Evolutionary conservation across 2,113 vertebrate genomes (phyloP).

Genomic region (Lutjanus erythropterus): DNA sequence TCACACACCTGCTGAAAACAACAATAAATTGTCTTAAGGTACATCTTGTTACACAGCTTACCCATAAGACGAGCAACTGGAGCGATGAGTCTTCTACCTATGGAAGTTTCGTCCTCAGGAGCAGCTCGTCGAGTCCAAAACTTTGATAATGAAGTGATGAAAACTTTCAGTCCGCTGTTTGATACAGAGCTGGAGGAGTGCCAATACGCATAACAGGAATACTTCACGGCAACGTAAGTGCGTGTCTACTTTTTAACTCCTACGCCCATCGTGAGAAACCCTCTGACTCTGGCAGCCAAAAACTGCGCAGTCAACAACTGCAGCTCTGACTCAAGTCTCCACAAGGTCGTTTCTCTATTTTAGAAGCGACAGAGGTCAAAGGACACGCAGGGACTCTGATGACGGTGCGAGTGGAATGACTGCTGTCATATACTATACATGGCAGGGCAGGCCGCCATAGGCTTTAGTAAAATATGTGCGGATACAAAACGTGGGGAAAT

Average conservation of each 20-base stretch:
- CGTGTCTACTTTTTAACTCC: background rate
- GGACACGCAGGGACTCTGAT: slow-evolving; percentile 35
- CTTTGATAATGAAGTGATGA: background rate
- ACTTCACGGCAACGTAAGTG: background rate
- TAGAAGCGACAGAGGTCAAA: slow-evolving; percentile 72
- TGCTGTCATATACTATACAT: slow-evolving; percentile 54
- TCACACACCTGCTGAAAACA: no score
- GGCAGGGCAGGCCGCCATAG: slow-evolving; percentile 2
- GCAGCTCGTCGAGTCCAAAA: background rate
- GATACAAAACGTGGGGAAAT: slow-evolving; percentile 12
- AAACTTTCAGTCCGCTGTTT: background rate
- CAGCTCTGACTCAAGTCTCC: slow-evolving; percentile 43
- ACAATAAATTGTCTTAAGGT: background rate
- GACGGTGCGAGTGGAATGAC: slow-evolving; percentile 32
- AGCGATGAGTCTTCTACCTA: slow-evolving; percentile 10
- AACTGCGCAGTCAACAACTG: slow-evolving; percentile 63
- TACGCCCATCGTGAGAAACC: background rate
- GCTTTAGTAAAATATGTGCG: background rate
- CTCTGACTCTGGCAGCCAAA: slow-evolving; percentile 49
- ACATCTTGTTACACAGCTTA: slow-evolving; percentile 28
- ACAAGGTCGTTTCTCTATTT: slow-evolving; percentile 74
- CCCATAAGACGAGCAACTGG: slow-evolving; percentile 35
- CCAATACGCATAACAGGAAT: slow-evolving; percentile 11
- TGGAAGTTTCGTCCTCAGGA: background rate
- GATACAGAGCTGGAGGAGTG: background rate